Percentiles rank a stretch among this genome's conserved stretches.
Evolutionary conservation across 2,888 invertebrate species (phyloP).

Genomic region (Podotricha telesiphe): DNA sequence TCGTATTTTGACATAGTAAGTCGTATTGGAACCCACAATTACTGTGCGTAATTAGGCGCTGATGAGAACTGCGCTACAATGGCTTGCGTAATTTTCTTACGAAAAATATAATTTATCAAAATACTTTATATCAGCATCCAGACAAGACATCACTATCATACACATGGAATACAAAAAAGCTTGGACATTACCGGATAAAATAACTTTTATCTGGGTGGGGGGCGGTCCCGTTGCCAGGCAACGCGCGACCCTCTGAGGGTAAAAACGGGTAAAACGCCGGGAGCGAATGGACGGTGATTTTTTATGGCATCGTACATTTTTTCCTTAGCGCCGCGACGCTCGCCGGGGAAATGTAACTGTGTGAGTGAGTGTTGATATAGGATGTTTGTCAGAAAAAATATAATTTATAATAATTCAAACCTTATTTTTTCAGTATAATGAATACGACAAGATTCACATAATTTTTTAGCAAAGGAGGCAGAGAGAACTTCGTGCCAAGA

Average conservation of each 20-base stretch:
- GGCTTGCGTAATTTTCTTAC: background rate
- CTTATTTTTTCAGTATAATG: background rate
- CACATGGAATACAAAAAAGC: conserved; percentile 44
- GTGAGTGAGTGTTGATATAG: conserved; percentile 64
- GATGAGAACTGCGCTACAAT: too few species aligned
- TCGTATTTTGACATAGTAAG: too few species aligned
- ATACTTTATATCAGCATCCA: background rate
- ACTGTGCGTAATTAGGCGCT: too few species aligned
- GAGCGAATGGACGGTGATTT: conserved; percentile 81
- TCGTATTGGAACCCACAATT: too few species aligned
- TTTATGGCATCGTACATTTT: conserved; percentile 83
- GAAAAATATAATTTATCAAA: background rate
- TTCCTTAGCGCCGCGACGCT: conserved; percentile 74
- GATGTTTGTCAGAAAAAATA: conserved; percentile 45
- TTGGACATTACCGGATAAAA: conserved; percentile 61
- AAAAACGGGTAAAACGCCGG: conserved; percentile 83
- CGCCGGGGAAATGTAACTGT: conserved; percentile 53
- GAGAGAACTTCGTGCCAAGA: too few species aligned
- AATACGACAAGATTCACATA: too few species aligned
- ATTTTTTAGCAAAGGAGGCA: too few species aligned
- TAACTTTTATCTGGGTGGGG: conserved; percentile 66
- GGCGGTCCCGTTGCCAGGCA: conserved; percentile 69
- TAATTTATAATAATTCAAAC: too few species aligned
- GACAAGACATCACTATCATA: conserved; percentile 16
- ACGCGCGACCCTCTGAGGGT: conserved; percentile 80